phyloP scores from a whole-genome alignment of 2,797 vertebrate genomes.

The Aulostomus chinensis region DNA sequence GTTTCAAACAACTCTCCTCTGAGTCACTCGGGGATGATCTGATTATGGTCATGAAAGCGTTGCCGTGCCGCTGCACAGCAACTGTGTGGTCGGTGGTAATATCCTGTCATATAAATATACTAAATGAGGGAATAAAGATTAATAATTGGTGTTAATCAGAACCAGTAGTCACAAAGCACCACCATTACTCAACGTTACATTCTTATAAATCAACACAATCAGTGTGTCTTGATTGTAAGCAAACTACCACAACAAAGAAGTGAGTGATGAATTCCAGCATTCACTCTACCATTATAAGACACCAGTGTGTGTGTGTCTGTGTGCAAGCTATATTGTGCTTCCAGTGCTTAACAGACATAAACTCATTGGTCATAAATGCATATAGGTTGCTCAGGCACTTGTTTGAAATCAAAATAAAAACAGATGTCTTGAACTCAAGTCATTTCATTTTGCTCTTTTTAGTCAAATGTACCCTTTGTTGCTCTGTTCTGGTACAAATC shows the following conservation, averaged over 20 bases:
- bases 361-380: constrained; percentile 64
- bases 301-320: constrained; percentile 21
- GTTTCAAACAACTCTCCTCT: no score
- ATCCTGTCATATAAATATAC: no score
- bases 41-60: no score
- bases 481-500: constrained; percentile 14
- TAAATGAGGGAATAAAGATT: constrained; percentile 7
- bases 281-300: constrained; percentile 35
- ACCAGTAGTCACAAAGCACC: constrained; percentile 17
- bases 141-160: constrained; percentile 4
- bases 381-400: constrained; percentile 79
- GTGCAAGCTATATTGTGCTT: constrained; percentile 30
- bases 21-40: no score
- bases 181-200: constrained; percentile 32
- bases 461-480: constrained; percentile 14
- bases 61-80: no score
- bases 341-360: constrained; percentile 44
- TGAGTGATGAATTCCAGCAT: constrained; percentile 8
- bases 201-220: constrained; percentile 50
- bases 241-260: constrained; percentile 9
- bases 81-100: no score
- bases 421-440: constrained; percentile 10
- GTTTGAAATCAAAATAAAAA: constrained; percentile 30
- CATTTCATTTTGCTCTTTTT: constrained; percentile 12
- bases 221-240: constrained; percentile 23